Base-by-base conservation (phyloP, 2,888 invertebrate genomes). In the Seladonia tumulorum region DNA sequence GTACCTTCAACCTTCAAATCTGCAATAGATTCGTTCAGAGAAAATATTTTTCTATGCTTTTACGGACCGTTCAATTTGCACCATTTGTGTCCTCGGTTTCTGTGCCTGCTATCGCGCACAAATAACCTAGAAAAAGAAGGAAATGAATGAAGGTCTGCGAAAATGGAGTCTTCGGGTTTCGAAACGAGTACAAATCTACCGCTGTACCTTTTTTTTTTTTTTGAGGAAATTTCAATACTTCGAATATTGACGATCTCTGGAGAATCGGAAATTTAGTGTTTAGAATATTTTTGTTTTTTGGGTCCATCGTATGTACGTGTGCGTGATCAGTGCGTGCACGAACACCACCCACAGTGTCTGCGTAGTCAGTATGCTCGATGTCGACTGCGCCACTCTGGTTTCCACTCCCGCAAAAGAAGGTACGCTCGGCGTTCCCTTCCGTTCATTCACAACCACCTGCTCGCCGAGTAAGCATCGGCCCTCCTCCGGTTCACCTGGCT, bases 391-490 rank as follows among this genome's bases (percentile, higher is more conserved):
- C 92, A 88, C 87, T 89, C 89, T 89, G 82, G 87, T 57, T 87
- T 87, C 85, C 87, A 84, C 77, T 89, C 85, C 80, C 87, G 90
- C 88, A 90, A 91, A 92, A 92, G 91, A 91, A 87, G 85, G 87
- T 81, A 79, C 90, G 90, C 90, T 81, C 88, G 70, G 76, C 88
- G 75, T 80, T 81, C 83, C 84, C 75, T 76, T 82, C 91, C 91
- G 87, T 92, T 92, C 94, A 94, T 91, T 94, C 92, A 93, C 91
- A 93, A 94, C 90, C 92, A 93, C 93, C 92, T 93, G 94, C 91
- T 93, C 92, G 93, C 71, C 88, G 90, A 87, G 91, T 89, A 89
- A 93, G 85, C 92, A 93, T 93, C 93, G 87, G 45, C 68, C 76
- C 76, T 75, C 74, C 68, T 75, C 74, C 68, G 70, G 47, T 72